Percentiles rank a stretch among this genome's conserved stretches.
These are phyloP conservation scores for Atta colombica DNA, from an alignment of 1,140 invertebrate species.

Conservation along the genomic window DNA sequence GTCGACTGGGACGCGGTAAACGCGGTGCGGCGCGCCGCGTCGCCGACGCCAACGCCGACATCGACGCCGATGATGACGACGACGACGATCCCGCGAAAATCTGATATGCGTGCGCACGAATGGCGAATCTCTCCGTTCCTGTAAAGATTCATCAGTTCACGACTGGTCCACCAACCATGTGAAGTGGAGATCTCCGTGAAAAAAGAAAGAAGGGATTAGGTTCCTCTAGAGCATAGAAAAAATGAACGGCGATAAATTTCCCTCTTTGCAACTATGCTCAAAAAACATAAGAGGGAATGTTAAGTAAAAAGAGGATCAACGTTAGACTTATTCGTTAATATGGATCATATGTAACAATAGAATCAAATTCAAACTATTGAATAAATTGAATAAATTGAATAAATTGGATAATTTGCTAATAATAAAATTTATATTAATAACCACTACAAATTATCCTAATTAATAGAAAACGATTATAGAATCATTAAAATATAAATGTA, in stretches of 20 bases:
- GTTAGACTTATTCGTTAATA: background rate
- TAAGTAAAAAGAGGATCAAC: background rate
- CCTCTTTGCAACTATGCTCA: conserved; percentile 10
- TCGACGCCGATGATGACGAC: conserved; percentile 3
- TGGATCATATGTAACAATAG: background rate
- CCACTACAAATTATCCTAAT: background rate
- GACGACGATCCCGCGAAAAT: conserved; percentile 72
- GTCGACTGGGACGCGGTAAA: conserved; percentile 16
- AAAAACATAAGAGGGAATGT: background rate
- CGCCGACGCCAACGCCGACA: conserved; percentile 2
- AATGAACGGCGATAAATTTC: conserved; percentile 3
- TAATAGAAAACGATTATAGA: background rate
- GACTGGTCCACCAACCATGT: background rate
- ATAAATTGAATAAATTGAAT: background rate
- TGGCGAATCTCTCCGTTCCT: conserved; percentile 46
- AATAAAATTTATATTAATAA: conserved; percentile 11
- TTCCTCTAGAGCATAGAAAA: conserved; percentile 16
- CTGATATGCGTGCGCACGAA: conserved; percentile 69
- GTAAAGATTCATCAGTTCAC: conserved; percentile 16
- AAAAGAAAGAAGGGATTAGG: background rate
- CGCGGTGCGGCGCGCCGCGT: conserved; percentile 8
- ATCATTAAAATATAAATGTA: background rate
- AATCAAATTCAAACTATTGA: background rate
- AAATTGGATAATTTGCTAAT: background rate
- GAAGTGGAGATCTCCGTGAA: background rate